phyloP scores from a whole-genome alignment of 2,797 vertebrate species.

The Gobio occitaniae region DNA sequence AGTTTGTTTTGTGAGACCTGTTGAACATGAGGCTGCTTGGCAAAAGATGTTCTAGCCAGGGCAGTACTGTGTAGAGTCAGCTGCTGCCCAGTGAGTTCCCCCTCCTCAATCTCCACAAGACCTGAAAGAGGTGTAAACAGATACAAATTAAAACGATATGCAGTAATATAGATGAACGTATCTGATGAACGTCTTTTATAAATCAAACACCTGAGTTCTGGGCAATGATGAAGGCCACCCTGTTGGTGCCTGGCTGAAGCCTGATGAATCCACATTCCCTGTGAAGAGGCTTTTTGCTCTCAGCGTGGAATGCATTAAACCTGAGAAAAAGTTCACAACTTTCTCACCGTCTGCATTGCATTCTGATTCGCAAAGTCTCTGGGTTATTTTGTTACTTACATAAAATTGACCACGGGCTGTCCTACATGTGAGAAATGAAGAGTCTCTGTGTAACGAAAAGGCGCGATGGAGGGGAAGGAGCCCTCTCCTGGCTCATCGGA shows the following conservation, averaged over 20 bases:
- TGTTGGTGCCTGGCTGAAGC: slow-evolving; percentile 89
- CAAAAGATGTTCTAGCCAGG: slow-evolving; percentile 90
- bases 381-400: slow-evolving; percentile 74
- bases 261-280: slow-evolving; percentile 94
- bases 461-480: slow-evolving; percentile 85
- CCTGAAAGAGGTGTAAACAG: slow-evolving; percentile 73
- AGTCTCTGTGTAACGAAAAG: slow-evolving; percentile 90
- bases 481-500: slow-evolving; percentile 87
- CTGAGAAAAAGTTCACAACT: slow-evolving; percentile 68
- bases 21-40: slow-evolving; percentile 89
- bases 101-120: slow-evolving; percentile 95
- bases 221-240: slow-evolving; percentile 94
- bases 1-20: slow-evolving; percentile 77
- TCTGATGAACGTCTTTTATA: background rate
- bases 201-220: slow-evolving; percentile 89
- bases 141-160: background rate
- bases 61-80: slow-evolving; percentile 86
- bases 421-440: slow-evolving; percentile 90
- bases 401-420: slow-evolving; percentile 94
- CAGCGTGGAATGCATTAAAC: slow-evolving; percentile 90
- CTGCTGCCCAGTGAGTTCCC: slow-evolving; percentile 88
- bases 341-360: background rate
- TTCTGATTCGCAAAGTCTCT: background rate
- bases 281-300: slow-evolving; percentile 91
- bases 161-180: background rate